phyloP scores from a whole-genome alignment of 2,888 invertebrate species.

The Andrena camellia region DNA sequence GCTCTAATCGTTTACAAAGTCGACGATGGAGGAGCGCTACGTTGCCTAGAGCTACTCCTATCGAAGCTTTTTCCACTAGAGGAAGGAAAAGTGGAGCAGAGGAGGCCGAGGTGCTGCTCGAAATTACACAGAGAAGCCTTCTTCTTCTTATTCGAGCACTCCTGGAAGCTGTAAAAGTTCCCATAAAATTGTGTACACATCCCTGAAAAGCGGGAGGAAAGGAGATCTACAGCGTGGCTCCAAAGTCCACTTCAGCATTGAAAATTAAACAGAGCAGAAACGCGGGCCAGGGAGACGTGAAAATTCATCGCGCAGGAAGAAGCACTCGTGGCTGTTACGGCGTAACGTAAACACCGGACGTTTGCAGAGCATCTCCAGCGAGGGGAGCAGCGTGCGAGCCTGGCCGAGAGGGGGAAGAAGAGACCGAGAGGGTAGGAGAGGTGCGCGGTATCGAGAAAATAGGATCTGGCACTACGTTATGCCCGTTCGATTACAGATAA shows the following conservation, averaged over 20 bases:
- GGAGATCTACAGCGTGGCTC: no score
- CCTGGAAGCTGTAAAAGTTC: conserved; percentile 1
- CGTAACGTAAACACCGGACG: conserved; percentile 46
- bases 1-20: conserved; percentile 14
- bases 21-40: neutral
- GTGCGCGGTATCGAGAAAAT: conserved; percentile 48
- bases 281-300: neutral
- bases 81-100: neutral
- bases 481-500: conserved; percentile 72
- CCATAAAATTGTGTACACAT: no score
- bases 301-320: neutral
- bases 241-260: neutral
- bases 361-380: conserved; percentile 18
- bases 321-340: neutral
- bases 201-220: no score
- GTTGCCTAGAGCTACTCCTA: neutral
- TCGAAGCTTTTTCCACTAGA: neutral
- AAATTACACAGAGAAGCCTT: no score
- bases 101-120: no score
- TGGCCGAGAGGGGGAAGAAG: neutral
- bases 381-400: neutral
- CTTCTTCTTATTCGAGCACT: neutral
- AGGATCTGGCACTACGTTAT: conserved; percentile 68
- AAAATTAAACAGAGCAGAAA: neutral
- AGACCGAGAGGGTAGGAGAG: conserved; percentile 12